phyloP scores from a whole-genome alignment of 2,888 invertebrate species.

The Troilus luridus region DNA sequence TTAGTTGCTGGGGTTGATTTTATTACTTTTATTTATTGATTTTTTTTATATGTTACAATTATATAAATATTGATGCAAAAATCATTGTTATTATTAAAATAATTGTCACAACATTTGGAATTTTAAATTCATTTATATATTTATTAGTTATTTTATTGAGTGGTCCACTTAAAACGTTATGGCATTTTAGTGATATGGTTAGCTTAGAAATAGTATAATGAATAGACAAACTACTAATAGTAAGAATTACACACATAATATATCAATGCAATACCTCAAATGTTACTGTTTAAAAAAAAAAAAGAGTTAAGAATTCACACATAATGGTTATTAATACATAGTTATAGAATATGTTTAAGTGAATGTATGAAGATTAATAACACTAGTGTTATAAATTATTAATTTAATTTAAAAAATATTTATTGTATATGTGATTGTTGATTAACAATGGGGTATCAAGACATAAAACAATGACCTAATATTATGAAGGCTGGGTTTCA shows the following conservation, averaged over 20 bases:
- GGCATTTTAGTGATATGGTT: not conserved
- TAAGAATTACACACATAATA: not conserved
- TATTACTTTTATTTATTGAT: too few species aligned
- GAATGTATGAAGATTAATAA: not conserved
- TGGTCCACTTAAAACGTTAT: not conserved
- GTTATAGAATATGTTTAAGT: not conserved
- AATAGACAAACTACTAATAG: not conserved
- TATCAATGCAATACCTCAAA: not conserved
- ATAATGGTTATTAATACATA: not conserved
- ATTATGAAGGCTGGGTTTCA: not conserved
- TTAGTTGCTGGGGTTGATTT: too few species aligned
- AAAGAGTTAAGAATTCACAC: not conserved
- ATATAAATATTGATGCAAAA: too few species aligned
- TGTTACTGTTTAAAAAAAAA: not conserved
- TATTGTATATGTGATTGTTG: not conserved
- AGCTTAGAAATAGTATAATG: constrained; percentile 35
- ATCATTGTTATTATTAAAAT: not conserved
- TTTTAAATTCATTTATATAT: not conserved
- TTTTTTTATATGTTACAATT: too few species aligned
- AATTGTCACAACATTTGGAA: not conserved
- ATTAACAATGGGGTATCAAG: not conserved
- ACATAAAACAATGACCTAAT: not conserved
- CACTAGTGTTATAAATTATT: not conserved
- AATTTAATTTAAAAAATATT: not conserved
- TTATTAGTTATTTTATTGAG: not conserved